Evolutionary conservation across 1,140 invertebrate genomes (phyloP).

Genomic region (Drosophila kepulauana): DNA sequence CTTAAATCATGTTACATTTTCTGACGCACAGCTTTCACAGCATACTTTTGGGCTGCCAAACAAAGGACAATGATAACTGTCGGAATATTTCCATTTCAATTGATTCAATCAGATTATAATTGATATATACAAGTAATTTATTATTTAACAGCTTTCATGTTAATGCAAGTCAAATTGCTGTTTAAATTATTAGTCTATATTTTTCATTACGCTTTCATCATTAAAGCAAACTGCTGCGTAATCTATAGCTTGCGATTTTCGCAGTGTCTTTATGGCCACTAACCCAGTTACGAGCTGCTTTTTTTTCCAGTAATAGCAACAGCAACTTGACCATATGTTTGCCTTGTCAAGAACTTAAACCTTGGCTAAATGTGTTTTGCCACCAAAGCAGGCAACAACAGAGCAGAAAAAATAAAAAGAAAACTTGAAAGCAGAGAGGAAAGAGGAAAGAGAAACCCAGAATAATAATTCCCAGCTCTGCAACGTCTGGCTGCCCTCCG

Average conservation of each 20-base stretch:
- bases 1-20: background rate
- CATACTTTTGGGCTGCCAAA: background rate
- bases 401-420: constrained; percentile 2
- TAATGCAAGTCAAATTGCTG: too few relatives aligned
- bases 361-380: constrained; percentile 49
- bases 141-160: too few relatives aligned
- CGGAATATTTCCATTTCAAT: too few relatives aligned
- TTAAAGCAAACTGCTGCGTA: too few relatives aligned
- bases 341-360: constrained; percentile 60
- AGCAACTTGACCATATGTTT: constrained; percentile 57
- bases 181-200: too few relatives aligned
- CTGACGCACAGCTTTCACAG: background rate
- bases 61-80: too few relatives aligned
- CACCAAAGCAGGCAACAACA: constrained; percentile 33
- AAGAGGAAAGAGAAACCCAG: background rate
- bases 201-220: too few relatives aligned
- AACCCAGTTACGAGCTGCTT: constrained; percentile 41
- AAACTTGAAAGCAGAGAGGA: background rate
- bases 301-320: background rate
- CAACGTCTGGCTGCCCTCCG: constrained; percentile 29
- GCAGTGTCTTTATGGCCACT: constrained; percentile 1
- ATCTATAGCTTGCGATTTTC: background rate
- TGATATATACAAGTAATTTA: too few relatives aligned
- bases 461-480: constrained; percentile 31
- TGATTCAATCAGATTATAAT: too few relatives aligned